Conservation (phyloP, 2,888 invertebrate species). For the Nomada flava region DNA sequence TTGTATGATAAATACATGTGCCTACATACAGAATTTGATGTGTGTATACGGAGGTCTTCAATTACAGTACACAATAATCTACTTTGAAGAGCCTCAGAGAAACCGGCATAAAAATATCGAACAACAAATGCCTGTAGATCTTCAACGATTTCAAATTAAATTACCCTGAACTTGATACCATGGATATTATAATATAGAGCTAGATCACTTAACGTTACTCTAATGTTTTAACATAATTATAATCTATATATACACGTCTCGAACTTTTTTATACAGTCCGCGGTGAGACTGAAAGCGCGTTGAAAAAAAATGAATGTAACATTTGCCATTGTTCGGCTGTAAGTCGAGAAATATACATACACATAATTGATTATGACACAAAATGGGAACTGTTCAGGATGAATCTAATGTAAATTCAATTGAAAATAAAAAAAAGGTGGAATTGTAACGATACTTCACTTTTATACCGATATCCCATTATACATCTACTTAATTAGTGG, state of each 20-base stretch:
- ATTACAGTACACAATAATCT: conserved; percentile 10
- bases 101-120: background rate
- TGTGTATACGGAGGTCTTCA: conserved; percentile 1
- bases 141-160: conserved; percentile 5
- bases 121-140: background rate
- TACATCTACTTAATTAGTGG: conserved; percentile 13
- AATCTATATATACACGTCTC: conserved; percentile 20
- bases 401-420: background rate
- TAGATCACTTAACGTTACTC: conserved; percentile 19
- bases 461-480: conserved; percentile 25
- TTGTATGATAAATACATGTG: conserved; percentile 17
- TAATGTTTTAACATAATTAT: conserved; percentile 3
- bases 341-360: background rate
- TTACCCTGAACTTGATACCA: conserved; percentile 47
- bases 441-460: background rate
- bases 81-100: background rate
- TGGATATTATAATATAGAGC: conserved; percentile 1
- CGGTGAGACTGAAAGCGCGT: background rate
- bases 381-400: conserved; percentile 7
- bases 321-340: background rate
- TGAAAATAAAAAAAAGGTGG: background rate
- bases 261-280: background rate
- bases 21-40: background rate
- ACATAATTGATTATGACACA: conserved; percentile 31
- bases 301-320: background rate